Percentiles rank a stretch among this genome's conserved stretches.
These are phyloP conservation scores for Oreamnos americanus DNA, from an alignment of 2,113 vertebrate species.

Conservation along the genomic window DNA sequence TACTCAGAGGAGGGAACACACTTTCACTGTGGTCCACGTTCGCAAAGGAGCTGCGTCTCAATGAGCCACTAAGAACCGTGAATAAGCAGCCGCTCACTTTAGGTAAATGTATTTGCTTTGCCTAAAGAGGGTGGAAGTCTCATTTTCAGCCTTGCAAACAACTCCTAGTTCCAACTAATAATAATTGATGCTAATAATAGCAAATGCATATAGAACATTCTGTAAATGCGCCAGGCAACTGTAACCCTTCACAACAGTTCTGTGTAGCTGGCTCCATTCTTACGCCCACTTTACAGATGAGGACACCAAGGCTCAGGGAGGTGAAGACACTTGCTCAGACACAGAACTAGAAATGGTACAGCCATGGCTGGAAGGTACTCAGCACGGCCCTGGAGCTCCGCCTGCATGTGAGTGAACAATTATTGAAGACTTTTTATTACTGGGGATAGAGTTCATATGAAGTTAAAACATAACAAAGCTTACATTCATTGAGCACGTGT, in stretches of 20 bases:
- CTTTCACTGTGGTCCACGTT: background rate
- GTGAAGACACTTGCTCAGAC: background rate
- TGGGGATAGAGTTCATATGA: background rate
- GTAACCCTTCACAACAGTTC: background rate
- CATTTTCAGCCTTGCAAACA: background rate
- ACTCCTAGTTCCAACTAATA: background rate
- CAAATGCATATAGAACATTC: background rate
- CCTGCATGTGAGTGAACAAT: background rate
- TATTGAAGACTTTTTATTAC: background rate
- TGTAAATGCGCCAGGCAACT: background rate
- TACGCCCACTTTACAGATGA: background rate
- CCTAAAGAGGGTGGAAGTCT: background rate
- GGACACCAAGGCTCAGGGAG: background rate
- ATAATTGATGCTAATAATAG: background rate
- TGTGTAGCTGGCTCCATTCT: background rate
- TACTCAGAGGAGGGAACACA: background rate
- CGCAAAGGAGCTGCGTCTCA: rapidly evolving
- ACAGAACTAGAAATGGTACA: background rate
- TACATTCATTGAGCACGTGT: background rate
- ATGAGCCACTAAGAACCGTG: background rate
- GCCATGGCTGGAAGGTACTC: rapidly evolving
- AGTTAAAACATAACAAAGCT: background rate
- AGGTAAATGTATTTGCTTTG: background rate
- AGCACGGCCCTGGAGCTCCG: rapidly evolving
- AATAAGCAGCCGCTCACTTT: background rate